These are phyloP conservation scores for Hymenopus coronatus DNA, from an alignment of 2,888 invertebrate genomes.

Conservation along the genomic window DNA sequence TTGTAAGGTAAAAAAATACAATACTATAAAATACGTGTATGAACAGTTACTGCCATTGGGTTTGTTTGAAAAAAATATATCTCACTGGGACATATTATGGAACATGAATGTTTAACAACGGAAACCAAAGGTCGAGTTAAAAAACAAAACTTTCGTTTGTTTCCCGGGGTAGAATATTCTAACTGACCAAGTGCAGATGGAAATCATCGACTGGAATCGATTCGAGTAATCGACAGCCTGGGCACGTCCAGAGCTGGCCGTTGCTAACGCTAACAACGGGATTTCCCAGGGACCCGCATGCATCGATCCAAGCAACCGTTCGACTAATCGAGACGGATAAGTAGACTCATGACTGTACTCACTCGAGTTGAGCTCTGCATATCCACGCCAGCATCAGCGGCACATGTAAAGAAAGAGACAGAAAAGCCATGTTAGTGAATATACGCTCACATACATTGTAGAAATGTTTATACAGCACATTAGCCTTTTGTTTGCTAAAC, in stretches of 20 bases:
- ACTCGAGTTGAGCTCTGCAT: conserved; percentile 62
- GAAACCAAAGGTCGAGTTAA: neutral
- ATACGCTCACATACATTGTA: neutral
- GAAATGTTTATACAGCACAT: neutral
- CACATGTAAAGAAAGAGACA: conserved; percentile 1
- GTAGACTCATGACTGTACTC: conserved; percentile 45
- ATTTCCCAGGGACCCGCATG: neutral
- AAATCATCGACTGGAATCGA: neutral
- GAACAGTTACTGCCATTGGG: neutral
- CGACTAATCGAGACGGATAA: neutral
- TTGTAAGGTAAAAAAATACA: neutral
- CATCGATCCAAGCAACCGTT: neutral
- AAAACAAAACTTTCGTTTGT: neutral
- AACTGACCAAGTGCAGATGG: neutral
- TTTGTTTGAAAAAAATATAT: neutral
- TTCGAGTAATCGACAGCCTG: neutral
- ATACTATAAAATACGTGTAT: neutral
- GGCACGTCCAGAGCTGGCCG: neutral
- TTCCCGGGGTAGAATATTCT: neutral
- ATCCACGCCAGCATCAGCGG: conserved; percentile 26
- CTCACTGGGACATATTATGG: neutral
- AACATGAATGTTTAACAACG: neutral
- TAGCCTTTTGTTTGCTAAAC: neutral
- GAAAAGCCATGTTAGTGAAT: neutral
- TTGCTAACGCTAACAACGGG: neutral